These are phyloP conservation scores for Syrphus vitripennis DNA, from an alignment of 2,888 invertebrate species.

Conservation along the genomic window DNA sequence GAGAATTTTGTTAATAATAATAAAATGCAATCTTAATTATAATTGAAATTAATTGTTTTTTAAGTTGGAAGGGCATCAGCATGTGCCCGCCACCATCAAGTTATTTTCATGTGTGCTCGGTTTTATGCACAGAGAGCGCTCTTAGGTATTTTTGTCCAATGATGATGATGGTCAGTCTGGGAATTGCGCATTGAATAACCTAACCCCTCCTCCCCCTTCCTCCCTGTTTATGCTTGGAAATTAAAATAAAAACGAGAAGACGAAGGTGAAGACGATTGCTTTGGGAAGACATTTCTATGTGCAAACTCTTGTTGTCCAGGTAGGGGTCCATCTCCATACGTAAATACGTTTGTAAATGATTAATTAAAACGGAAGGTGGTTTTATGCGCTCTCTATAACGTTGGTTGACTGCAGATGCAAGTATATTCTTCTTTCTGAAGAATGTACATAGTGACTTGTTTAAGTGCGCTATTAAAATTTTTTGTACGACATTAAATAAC, in stretches of 20 bases:
- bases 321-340: conserved; percentile 53
- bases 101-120: neutral
- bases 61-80: conserved; percentile 48
- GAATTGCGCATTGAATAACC: neutral
- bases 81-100: neutral
- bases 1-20: conserved; percentile 64
- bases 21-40: conserved; percentile 68
- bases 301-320: conserved; percentile 10
- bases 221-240: conserved; percentile 36
- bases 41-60: conserved; percentile 70
- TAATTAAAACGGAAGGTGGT: conserved; percentile 55
- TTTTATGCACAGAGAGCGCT: neutral
- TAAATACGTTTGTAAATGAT: conserved; percentile 19
- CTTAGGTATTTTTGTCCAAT: neutral
- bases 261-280: neutral
- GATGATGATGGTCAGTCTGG: neutral
- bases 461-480: conserved; percentile 50
- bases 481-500: neutral
- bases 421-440: neutral
- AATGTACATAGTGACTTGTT: conserved; percentile 20
- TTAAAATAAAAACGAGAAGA: neutral
- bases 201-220: neutral
- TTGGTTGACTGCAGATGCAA: conserved; percentile 12
- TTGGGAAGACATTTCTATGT: conserved; percentile 18
- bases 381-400: conserved; percentile 21